Evolutionary conservation across 2,888 invertebrate species (phyloP), one percentile per base, ranked within the genome.

Genomic region (Andrena praecox): DNA sequence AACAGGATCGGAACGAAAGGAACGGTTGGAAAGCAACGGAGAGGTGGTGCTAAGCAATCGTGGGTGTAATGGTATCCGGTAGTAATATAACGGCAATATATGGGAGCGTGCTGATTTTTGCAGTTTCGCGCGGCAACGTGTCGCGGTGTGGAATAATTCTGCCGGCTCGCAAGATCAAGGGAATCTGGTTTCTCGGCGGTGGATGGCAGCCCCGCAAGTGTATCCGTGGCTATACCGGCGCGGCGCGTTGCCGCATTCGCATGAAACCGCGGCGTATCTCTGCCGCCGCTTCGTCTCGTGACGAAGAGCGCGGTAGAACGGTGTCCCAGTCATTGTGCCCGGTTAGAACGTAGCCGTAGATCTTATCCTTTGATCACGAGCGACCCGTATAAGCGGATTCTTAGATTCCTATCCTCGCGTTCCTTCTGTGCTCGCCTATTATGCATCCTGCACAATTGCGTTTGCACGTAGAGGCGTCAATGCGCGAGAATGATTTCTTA

Each of bases 121-220:
- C 62, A 62, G 54, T 79, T 77, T 77, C 54, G 31, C 77, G 42
- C 63, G 33, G 29, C 75, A 35, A 59, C 77, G 74, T 62, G 66
- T 62, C 69, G 63, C 63, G 50, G 24, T 56, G 54, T 56, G 80
- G 76, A 67, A 77, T 75, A 80, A 84, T 84, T 82, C 77, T 80
- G 64, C 68, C 75, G 73, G 60, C 80, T 84, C 90, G 89, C 91
- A 91, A 91, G 91, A 91, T 91, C 91, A 91, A 91, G 91, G 91
- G 91, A 89, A 91, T 90, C 91, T 89, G 85, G 90, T 91, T 91
- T 87, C 81, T 24, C 48, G 48, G 33, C 48, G 10, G 60, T 54
- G 48, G 68, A 70, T 33, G 77, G 77, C 72, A 64, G 62, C 56
- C 56, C 60, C 48, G 75, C 80, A 66, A 71, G 60, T 83, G 82